A percentile compares a stretch with the other conserved stretches of the same genome.
Evolutionary conservation across 2,888 invertebrate genomes (phyloP).

Genomic region (Cyclophora albipunctata): DNA sequence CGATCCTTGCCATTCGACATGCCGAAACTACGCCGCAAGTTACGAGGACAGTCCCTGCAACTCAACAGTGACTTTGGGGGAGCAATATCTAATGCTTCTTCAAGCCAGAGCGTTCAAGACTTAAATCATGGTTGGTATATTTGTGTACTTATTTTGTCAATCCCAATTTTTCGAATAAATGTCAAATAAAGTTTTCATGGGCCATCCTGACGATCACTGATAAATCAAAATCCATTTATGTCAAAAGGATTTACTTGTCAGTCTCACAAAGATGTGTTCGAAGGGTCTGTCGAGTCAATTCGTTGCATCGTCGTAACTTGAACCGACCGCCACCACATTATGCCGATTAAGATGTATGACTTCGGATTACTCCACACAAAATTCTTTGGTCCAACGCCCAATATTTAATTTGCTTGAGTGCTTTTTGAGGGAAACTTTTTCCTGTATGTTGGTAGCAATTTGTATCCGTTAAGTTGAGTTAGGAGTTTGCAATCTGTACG

Average conservation of each 20-base stretch:
- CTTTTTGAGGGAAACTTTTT: slow-evolving; percentile 65
- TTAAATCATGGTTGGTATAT: slow-evolving; percentile 78
- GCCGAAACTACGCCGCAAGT: slow-evolving; percentile 88
- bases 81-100: slow-evolving; percentile 86
- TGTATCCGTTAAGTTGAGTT: slow-evolving; percentile 67
- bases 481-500: slow-evolving; percentile 42
- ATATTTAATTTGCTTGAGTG: slow-evolving; percentile 74
- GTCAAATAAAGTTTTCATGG: slow-evolving; percentile 6
- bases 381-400: slow-evolving; percentile 51
- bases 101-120: slow-evolving; percentile 87
- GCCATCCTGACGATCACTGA: slow-evolving; percentile 6
- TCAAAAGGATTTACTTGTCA: slow-evolving; percentile 47
- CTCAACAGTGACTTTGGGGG: slow-evolving; percentile 80
- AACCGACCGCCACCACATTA: slow-evolving; percentile 61
- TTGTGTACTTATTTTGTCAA: slow-evolving; percentile 3
- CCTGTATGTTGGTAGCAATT: slow-evolving; percentile 61
- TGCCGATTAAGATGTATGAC: slow-evolving; percentile 72
- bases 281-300: slow-evolving; percentile 59
- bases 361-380: slow-evolving; percentile 54
- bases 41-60: slow-evolving; percentile 78
- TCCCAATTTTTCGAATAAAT: slow-evolving; percentile 6
- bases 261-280: slow-evolving; percentile 37
- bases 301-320: slow-evolving; percentile 48
- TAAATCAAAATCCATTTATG: slow-evolving; percentile 27
- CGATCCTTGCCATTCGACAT: slow-evolving; percentile 92